Evolutionary conservation across 2,113 vertebrate species (phyloP).

Genomic region (Pedionomus torquatus): DNA sequence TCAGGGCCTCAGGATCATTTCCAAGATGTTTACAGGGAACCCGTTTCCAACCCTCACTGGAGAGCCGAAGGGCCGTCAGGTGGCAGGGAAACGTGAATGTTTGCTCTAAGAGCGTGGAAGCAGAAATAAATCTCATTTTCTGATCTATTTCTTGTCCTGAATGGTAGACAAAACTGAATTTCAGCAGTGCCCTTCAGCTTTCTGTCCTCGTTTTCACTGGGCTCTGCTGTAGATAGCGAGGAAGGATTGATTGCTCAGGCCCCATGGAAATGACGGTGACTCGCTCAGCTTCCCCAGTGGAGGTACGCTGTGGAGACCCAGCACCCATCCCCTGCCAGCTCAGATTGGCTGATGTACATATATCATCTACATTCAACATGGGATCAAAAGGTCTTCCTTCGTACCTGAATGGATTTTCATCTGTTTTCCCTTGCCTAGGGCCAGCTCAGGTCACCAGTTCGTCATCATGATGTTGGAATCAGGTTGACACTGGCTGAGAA

Average conservation of each 20-base stretch:
- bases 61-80: not conserved
- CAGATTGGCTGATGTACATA: rapidly evolving
- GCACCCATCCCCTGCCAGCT: not conserved
- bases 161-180: not conserved
- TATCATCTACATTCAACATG: not conserved
- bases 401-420: not conserved
- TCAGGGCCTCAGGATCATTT: not conserved
- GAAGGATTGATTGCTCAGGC: not conserved
- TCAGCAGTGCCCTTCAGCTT: not conserved
- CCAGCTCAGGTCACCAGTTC: not conserved
- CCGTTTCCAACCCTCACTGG: not conserved
- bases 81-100: rapidly evolving
- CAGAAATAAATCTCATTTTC: not conserved
- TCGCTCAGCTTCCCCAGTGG: not conserved
- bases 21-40: not conserved
- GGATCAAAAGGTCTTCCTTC: not conserved
- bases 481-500: not conserved
- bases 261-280: rapidly evolving
- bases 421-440: not conserved
- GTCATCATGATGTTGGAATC: not conserved
- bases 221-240: not conserved
- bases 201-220: not conserved
- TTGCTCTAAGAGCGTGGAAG: not conserved
- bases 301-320: not conserved
- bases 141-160: not conserved